A percentile compares a stretch with the other conserved stretches of the same genome.
These are phyloP conservation scores for Sebastes cheni DNA, from an alignment of 2,797 vertebrate genomes.

Conservation along the genomic window DNA sequence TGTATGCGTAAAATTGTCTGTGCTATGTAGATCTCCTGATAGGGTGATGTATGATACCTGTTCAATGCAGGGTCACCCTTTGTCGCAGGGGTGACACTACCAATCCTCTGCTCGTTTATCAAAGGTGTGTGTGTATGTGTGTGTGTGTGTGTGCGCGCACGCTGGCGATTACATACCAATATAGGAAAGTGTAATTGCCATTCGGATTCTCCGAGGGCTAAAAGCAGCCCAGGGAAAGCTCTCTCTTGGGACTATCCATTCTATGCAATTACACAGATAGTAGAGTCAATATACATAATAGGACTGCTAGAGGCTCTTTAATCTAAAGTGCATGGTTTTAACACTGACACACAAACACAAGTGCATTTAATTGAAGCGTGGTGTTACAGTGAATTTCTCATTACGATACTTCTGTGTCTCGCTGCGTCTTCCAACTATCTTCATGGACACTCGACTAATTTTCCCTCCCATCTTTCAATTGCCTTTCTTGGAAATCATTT, in stretches of 20 bases:
- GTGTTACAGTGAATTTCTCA: conserved; percentile 29
- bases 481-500: conserved; percentile 49
- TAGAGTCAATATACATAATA: conserved; percentile 48
- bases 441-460: conserved; percentile 21
- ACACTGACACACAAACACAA: conserved; percentile 24
- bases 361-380: conserved; percentile 29
- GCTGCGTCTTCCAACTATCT: conserved; percentile 13
- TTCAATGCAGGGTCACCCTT: conserved; percentile 47
- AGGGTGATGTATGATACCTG: conserved; percentile 63
- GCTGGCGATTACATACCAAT: conserved; percentile 41
- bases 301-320: conserved; percentile 43
- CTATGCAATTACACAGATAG: conserved; percentile 53
- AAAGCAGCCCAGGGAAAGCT: conserved; percentile 23
- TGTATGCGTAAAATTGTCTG: conserved; percentile 1
- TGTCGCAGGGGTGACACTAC: conserved; percentile 39
- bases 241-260: conserved; percentile 49
- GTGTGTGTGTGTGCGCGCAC: conserved; percentile 2
- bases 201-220: conserved; percentile 36
- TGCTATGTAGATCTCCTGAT: conserved; percentile 47
- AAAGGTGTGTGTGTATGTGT: conserved; percentile 18
- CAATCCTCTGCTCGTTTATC: conserved; percentile 61
- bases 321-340: conserved; percentile 29
- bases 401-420: not conserved
- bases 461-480: conserved; percentile 40
- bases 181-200: conserved; percentile 38